Conservation (phyloP, 1,140 invertebrate species). For the Vanessa tameamea region DNA sequence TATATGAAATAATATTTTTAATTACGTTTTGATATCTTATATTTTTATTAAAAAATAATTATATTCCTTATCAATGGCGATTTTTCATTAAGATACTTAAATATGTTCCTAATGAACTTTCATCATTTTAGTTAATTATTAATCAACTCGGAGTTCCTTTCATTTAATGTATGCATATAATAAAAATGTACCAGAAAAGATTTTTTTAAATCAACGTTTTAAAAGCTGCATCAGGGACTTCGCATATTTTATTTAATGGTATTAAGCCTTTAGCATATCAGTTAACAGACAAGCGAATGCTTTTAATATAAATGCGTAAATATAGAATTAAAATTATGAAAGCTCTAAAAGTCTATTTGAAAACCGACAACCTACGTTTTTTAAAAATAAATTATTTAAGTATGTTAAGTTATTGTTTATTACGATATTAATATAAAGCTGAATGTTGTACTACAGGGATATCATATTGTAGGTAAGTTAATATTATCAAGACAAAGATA, state of each 20-base stretch:
- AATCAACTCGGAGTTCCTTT: neutral
- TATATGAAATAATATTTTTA: too few species aligned
- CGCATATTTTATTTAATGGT: neutral
- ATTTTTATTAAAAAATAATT: too few species aligned
- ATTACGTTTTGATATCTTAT: too few species aligned
- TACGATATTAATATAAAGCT: too few species aligned
- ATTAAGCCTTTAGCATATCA: slow-evolving; percentile 12
- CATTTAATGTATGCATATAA: slow-evolving; percentile 6
- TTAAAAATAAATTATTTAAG: neutral
- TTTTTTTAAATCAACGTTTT: slow-evolving; percentile 9
- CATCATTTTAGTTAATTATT: neutral
- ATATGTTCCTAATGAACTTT: too few species aligned
- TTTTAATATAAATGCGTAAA: slow-evolving; percentile 2
- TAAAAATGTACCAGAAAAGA: slow-evolving; percentile 6
- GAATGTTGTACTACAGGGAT: too few species aligned
- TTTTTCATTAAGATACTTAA: too few species aligned
- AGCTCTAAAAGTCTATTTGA: neutral
- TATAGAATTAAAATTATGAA: neutral
- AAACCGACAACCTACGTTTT: neutral
- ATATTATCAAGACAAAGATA: too few species aligned
- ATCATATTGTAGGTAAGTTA: too few species aligned
- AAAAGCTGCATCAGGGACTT: slow-evolving; percentile 11
- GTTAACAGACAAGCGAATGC: neutral
- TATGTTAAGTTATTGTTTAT: too few species aligned
- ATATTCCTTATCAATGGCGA: too few species aligned